Conservation (phyloP, 2,113 vertebrate genomes). For the Balaenoptera acutorostrata region DNA sequence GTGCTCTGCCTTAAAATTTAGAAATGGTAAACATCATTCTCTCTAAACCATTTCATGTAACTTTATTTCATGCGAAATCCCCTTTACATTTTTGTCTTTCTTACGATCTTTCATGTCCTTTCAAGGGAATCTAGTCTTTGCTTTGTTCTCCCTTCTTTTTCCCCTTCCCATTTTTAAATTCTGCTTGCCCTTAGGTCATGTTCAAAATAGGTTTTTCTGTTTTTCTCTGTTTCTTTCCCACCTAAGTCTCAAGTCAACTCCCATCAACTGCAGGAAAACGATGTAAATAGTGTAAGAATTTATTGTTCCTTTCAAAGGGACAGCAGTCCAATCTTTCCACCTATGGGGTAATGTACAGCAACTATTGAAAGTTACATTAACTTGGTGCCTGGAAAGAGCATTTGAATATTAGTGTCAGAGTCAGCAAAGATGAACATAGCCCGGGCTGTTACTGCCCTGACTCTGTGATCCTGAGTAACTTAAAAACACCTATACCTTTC, state of each 20-base stretch:
- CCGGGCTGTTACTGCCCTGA: not conserved
- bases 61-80: not conserved
- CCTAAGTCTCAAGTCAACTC: not conserved
- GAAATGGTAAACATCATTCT: not conserved
- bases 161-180: not conserved
- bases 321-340: not conserved
- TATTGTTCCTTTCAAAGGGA: not conserved
- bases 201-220: not conserved
- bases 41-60: not conserved
- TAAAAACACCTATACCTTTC: not conserved
- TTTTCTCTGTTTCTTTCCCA: not conserved
- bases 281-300: not conserved
- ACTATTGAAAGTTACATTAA: not conserved
- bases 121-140: not conserved
- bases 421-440: not conserved
- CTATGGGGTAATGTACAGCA: not conserved
- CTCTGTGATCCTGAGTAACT: not conserved
- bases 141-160: not conserved
- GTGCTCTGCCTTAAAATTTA: not conserved
- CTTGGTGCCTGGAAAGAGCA: not conserved
- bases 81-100: not conserved
- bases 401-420: not conserved
- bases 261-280: not conserved
- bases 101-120: not conserved
- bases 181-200: not conserved